A percentile compares a stretch with the other conserved stretches of the same genome.
Evolutionary conservation across 2,888 invertebrate species (phyloP).

Genomic region (Acrobasis repandana): DNA sequence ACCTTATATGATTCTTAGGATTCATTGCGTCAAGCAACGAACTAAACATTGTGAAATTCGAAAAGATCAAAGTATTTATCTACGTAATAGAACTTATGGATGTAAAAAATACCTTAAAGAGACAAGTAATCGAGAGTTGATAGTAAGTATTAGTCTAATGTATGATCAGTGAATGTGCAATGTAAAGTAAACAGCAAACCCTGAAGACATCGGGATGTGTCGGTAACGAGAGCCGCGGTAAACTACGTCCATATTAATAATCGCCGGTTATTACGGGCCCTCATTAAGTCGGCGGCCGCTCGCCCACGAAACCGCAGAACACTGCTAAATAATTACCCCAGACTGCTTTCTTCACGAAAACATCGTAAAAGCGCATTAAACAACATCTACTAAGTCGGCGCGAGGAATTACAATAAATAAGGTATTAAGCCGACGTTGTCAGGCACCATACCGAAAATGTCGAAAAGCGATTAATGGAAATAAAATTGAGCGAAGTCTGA

Average conservation of each 20-base stretch:
- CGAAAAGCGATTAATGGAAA: slow-evolving; percentile 75
- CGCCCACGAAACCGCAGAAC: slow-evolving; percentile 75
- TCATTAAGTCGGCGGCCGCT: slow-evolving; percentile 71
- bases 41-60: background rate
- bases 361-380: slow-evolving; percentile 71
- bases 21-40: slow-evolving; percentile 37
- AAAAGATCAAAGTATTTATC: background rate
- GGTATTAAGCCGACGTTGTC: slow-evolving; percentile 69
- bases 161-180: slow-evolving; percentile 32
- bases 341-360: slow-evolving; percentile 76
- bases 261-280: slow-evolving; percentile 72
- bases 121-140: slow-evolving; percentile 20
- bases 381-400: slow-evolving; percentile 69
- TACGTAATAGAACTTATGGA: background rate
- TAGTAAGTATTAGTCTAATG: slow-evolving; percentile 36
- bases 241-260: slow-evolving; percentile 76
- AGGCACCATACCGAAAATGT: slow-evolving; percentile 65
- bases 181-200: slow-evolving; percentile 50
- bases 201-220: slow-evolving; percentile 42
- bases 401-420: slow-evolving; percentile 75
- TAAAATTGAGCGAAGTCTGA: slow-evolving; percentile 70
- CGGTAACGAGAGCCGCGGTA: slow-evolving; percentile 62
- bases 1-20: slow-evolving; percentile 41
- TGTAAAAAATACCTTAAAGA: background rate
- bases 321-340: slow-evolving; percentile 77